A percentile compares a stretch with the other conserved stretches of the same genome.
These are phyloP conservation scores for Microtus agrestis DNA, from an alignment of 2,797 vertebrate species.

Conservation along the genomic window DNA sequence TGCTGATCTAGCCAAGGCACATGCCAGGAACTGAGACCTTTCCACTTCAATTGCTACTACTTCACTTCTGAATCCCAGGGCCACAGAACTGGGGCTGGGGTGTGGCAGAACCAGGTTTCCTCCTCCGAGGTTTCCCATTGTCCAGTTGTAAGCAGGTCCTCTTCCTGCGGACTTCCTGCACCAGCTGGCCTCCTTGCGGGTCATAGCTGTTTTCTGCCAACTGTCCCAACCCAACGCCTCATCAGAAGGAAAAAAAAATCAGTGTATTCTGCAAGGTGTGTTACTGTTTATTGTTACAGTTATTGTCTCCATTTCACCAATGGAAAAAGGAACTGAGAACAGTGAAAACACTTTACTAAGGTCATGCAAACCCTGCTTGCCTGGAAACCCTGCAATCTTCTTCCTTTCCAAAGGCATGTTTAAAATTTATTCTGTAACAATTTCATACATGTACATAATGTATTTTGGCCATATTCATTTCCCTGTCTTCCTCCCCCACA, in stretches of 20 bases:
- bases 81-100: background rate
- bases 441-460: background rate
- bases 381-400: background rate
- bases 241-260: background rate
- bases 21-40: background rate
- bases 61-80: background rate
- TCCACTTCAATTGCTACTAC: accelerated
- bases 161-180: background rate
- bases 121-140: background rate
- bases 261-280: background rate
- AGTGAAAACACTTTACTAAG: background rate
- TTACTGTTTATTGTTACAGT: background rate
- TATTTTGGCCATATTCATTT: background rate
- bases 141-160: background rate
- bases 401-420: background rate
- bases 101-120: background rate
- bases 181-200: background rate
- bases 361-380: background rate
- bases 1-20: background rate
- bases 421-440: background rate
- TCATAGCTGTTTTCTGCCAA: background rate
- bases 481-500: background rate
- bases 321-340: background rate
- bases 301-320: background rate
- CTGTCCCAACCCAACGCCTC: background rate